Evolutionary conservation across 1,140 invertebrate species (phyloP).

Genomic region (Drosophila grimshawi): DNA sequence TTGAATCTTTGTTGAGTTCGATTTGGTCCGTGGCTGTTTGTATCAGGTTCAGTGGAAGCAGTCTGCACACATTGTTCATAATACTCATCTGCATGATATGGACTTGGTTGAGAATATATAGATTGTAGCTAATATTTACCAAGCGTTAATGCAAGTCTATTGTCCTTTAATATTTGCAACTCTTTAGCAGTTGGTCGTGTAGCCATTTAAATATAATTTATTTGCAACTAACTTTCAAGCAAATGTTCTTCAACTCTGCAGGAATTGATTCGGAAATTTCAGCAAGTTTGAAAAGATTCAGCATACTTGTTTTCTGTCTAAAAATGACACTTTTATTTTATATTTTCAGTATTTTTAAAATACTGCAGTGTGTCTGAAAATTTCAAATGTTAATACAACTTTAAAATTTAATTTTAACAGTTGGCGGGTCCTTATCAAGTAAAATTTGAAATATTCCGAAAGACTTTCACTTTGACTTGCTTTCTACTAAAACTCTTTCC

Average conservation of each 20-base stretch:
- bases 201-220: neutral
- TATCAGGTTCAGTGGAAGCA: too few relatives aligned
- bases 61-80: neutral
- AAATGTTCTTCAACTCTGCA: neutral
- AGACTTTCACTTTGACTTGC: neutral
- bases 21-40: too few relatives aligned
- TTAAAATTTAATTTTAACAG: neutral
- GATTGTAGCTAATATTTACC: conserved; percentile 1
- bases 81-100: conserved; percentile 3
- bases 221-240: neutral
- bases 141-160: neutral
- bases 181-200: neutral
- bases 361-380: too few relatives aligned
- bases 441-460: neutral
- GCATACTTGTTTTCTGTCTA: neutral
- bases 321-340: neutral
- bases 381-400: neutral
- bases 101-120: too few relatives aligned
- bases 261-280: neutral
- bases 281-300: neutral
- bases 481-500: neutral
- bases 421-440: too few relatives aligned
- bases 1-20: neutral
- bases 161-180: neutral
- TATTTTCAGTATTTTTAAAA: neutral